Evolutionary conservation across 2,113 vertebrate species (phyloP).

Genomic region (Odontesthes bonariensis): DNA sequence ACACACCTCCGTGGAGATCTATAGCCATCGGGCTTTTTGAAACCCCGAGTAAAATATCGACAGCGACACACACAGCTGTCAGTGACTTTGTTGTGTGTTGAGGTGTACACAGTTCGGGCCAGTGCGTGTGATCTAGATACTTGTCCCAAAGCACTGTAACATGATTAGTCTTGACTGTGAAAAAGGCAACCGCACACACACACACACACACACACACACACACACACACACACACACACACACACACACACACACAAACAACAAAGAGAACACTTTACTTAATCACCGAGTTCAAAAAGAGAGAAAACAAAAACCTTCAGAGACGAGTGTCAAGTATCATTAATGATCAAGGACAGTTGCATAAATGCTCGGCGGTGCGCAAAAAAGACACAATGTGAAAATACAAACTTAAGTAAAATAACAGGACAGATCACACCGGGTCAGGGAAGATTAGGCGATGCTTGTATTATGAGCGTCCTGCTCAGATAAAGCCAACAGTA

Average conservation of each 20-base stretch:
- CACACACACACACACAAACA: neutral
- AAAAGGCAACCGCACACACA: constrained; percentile 19
- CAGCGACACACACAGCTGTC: constrained; percentile 42
- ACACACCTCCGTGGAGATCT: constrained; percentile 29
- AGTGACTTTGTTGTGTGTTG: neutral
- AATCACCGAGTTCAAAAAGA: constrained; percentile 39
- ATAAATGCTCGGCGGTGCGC: neutral
- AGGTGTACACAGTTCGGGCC: constrained; percentile 31
- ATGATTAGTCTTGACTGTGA: constrained; percentile 41
- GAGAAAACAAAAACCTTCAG: constrained; percentile 12
- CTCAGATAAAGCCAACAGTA: constrained; percentile 34
- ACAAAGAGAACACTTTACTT: constrained; percentile 30
- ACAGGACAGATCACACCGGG: constrained; percentile 63
- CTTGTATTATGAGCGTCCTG: constrained; percentile 30
- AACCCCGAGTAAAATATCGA: constrained; percentile 46
- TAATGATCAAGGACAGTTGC: constrained; percentile 13
- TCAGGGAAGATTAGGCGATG: constrained; percentile 52
- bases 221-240: constrained; percentile 2
- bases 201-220: neutral
- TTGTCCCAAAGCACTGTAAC: constrained; percentile 57
- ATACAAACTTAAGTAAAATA: constrained; percentile 55
- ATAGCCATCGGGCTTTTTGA: constrained; percentile 30
- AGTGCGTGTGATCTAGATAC: constrained; percentile 36
- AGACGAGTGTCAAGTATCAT: constrained; percentile 26
- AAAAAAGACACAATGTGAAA: constrained; percentile 18